These are phyloP conservation scores for Saxicola maurus DNA, from an alignment of 2,797 vertebrate genomes.

Conservation along the genomic window DNA sequence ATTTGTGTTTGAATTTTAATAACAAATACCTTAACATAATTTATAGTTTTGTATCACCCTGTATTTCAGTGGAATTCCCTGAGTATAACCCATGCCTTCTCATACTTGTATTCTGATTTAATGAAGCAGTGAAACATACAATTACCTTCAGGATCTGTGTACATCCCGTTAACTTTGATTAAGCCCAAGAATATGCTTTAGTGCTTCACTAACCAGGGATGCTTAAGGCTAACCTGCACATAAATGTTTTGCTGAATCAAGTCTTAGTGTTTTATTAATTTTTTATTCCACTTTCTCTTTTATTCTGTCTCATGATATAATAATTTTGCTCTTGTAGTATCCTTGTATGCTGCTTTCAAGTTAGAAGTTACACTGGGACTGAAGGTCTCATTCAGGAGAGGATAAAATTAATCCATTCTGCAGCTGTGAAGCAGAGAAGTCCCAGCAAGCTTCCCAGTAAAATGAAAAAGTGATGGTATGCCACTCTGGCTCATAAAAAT, in stretches of 20 bases:
- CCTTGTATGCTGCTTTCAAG: not conserved
- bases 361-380: constrained; percentile 9
- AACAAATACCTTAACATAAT: not conserved
- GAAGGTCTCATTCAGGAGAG: constrained; percentile 40
- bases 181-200: not conserved
- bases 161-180: constrained; percentile 32
- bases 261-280: not conserved
- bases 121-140: constrained; percentile 16
- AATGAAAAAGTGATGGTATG: constrained; percentile 55
- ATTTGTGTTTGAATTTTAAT: not conserved
- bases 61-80: not conserved
- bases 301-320: not conserved
- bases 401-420: constrained; percentile 50
- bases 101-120: constrained; percentile 22
- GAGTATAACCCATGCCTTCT: not conserved
- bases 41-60: not conserved
- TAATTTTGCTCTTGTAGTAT: not conserved
- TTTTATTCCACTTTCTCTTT: not conserved
- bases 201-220: not conserved
- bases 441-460: constrained; percentile 28
- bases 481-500: constrained; percentile 55
- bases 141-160: constrained; percentile 33
- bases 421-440: constrained; percentile 52
- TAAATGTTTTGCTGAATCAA: not conserved
- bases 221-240: not conserved